Conservation (phyloP, 2,797 vertebrate species). For the Peromyscus aztecus region DNA sequence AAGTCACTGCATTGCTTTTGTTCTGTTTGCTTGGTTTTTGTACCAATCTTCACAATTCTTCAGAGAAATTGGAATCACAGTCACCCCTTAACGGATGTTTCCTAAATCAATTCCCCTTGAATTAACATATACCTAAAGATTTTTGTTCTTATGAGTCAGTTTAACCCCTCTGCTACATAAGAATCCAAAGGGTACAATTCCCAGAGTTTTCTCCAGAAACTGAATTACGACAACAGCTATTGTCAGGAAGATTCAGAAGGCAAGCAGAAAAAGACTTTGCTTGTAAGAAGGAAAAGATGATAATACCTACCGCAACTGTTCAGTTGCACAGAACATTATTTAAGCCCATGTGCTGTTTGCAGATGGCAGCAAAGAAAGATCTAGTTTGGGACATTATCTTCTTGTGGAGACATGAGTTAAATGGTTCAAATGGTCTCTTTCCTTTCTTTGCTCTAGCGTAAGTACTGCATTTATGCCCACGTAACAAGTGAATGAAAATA, state of each 20-base stretch:
- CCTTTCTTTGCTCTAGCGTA: background rate
- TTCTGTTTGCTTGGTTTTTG: background rate
- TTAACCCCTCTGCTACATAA: background rate
- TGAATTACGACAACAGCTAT: background rate
- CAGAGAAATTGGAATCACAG: background rate
- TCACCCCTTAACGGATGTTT: background rate
- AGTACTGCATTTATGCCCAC: background rate
- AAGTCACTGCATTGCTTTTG: background rate
- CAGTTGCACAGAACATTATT: background rate
- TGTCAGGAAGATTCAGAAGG: constrained; percentile 15
- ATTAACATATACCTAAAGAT: background rate
- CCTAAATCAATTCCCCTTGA: background rate
- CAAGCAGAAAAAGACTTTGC: background rate
- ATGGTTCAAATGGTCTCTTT: background rate
- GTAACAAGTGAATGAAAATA: background rate
- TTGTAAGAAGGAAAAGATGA: background rate
- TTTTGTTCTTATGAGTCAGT: background rate
- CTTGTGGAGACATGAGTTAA: background rate
- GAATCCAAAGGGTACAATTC: background rate
- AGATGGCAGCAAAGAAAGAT: background rate
- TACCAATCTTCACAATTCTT: constrained; percentile 1
- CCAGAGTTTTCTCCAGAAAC: background rate
- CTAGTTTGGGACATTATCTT: background rate
- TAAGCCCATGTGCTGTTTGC: background rate
- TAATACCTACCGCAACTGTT: background rate